A percentile compares a stretch with the other conserved stretches of the same genome.
phyloP scores from a whole-genome alignment of 2,888 invertebrate species.

The Incurvaria masculella region DNA sequence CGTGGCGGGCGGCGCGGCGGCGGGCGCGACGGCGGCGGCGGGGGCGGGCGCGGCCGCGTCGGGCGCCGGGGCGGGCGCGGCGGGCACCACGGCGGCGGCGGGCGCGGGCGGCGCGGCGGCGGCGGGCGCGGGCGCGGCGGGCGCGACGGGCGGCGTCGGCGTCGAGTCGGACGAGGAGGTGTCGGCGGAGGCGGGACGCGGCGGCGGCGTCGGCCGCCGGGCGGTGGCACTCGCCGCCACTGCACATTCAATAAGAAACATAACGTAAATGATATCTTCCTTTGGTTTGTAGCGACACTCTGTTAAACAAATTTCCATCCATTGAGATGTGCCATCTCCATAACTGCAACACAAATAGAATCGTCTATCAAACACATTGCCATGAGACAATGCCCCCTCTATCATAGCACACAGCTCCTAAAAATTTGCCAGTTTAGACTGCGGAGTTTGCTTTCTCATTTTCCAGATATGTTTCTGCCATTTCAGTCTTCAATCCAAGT shows the following conservation, averaged over 20 bases:
- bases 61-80: conserved; percentile 12
- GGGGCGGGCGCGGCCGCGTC: conserved; percentile 21
- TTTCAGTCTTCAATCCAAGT: no score
- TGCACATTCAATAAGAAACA: conserved; percentile 7
- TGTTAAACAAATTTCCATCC: no score
- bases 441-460: no score
- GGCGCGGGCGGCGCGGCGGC: conserved; percentile 22
- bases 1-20: conserved; percentile 6
- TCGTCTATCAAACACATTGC: no score
- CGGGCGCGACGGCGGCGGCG: conserved; percentile 18
- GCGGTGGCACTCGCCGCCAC: conserved; percentile 4
- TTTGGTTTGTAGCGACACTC: no score
- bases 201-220: conserved; percentile 40
- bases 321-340: no score
- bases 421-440: no score
- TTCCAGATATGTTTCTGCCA: no score
- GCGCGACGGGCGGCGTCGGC: conserved; percentile 38
- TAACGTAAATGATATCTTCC: no score
- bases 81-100: conserved; percentile 12
- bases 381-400: no score
- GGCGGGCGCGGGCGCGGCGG: conserved; percentile 23
- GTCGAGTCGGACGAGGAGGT: conserved; percentile 54
- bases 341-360: no score
- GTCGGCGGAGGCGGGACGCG: conserved; percentile 51
- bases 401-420: no score